Percentiles rank a stretch among this genome's conserved stretches.
Conservation (phyloP, 2,888 invertebrate species). For the Lasioglossum marginatum region DNA sequence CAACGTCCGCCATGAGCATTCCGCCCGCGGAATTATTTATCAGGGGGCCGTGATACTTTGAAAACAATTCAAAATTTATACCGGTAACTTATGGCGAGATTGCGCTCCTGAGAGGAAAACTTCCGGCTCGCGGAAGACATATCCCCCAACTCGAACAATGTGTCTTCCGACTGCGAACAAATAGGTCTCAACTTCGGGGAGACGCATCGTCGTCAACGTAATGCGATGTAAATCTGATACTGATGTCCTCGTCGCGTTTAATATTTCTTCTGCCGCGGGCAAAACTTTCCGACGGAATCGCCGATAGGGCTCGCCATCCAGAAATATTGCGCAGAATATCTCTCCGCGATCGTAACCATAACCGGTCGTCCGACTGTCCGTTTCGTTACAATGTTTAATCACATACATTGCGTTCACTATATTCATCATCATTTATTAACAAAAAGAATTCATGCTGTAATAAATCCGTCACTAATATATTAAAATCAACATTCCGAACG, state of each 20-base stretch:
- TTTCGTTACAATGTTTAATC: not conserved
- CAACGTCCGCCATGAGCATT: not conserved
- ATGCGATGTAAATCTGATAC: constrained; percentile 56
- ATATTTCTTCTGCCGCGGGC: constrained; percentile 16
- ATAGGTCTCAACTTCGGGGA: constrained; percentile 46
- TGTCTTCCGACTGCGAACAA: constrained; percentile 50
- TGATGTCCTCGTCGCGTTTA: constrained; percentile 47
- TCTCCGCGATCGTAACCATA: not conserved
- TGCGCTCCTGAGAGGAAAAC: constrained; percentile 29
- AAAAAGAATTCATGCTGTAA: too few species aligned
- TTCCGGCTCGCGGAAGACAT: constrained; percentile 37
- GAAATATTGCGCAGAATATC: not conserved
- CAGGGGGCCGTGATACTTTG: constrained; percentile 20
- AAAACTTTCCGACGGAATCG: constrained; percentile 15
- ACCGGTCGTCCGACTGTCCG: not conserved
- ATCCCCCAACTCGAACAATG: constrained; percentile 54
- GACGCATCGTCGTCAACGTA: constrained; percentile 49
- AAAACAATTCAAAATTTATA: constrained; percentile 51
- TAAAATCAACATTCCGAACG: not conserved
- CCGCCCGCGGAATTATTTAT: constrained; percentile 28
- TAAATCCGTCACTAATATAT: not conserved
- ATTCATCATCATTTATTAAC: not conserved
- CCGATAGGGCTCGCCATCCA: constrained; percentile 7
- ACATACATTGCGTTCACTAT: too few species aligned
- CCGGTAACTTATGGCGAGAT: constrained; percentile 41